A percentile compares a stretch with the other conserved stretches of the same genome.
Evolutionary conservation across 2,113 vertebrate species (phyloP).

Genomic region (Cyanocitta stelleri): DNA sequence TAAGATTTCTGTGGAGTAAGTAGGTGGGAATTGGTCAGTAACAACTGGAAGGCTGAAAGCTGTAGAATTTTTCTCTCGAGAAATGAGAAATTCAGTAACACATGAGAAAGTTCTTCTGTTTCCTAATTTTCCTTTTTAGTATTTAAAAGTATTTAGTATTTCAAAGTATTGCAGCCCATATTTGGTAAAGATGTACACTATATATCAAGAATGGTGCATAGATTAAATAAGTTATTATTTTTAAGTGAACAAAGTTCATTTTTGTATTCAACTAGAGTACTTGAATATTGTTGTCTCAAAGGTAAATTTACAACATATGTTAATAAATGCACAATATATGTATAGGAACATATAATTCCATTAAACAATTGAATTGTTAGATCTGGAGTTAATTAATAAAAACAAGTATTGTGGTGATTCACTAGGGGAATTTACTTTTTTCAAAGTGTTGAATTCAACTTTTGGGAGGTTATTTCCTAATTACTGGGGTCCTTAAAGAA

Average conservation of each 20-base stretch:
- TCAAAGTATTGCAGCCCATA: neutral
- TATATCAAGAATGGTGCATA: neutral
- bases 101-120: neutral
- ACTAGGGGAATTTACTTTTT: neutral
- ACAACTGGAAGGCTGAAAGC: neutral
- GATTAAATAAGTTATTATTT: neutral
- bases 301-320: neutral
- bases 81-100: neutral
- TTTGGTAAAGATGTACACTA: neutral
- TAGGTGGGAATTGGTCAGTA: neutral
- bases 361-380: neutral
- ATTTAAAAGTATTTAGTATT: neutral
- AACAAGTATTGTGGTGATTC: neutral
- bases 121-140: neutral
- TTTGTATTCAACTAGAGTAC: neutral
- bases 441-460: neutral
- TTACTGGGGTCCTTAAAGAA: neutral
- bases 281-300: neutral
- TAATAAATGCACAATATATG: neutral
- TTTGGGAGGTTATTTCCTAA: neutral
- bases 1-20: neutral
- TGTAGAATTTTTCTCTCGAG: neutral
- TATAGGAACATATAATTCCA: neutral
- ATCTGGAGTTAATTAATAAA: neutral
- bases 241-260: neutral